Base-by-base conservation (phyloP, 2,888 invertebrate species). In the Melangyna quadrimaculata region DNA sequence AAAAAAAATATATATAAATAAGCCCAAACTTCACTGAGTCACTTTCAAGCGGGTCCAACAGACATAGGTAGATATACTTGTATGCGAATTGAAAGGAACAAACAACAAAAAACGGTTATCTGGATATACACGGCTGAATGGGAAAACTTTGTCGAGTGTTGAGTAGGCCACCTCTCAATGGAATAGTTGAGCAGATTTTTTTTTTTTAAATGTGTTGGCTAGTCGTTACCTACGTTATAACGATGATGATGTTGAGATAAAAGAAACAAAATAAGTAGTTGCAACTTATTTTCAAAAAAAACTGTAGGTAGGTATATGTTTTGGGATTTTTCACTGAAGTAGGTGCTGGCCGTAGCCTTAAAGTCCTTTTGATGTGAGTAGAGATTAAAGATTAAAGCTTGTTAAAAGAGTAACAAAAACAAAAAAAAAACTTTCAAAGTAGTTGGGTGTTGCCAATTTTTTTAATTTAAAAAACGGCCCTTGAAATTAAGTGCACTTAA, bases 11-110 rank as follows among this genome's bases (percentile, higher is more conserved):
- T 8, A 40, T 19, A 55, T 55, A 53, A 70, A 65, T 48, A 65
- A 70, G 63, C 37, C 55, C 45, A 72, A 79, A 70, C 74, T 74
- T 57, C 27, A 71, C 43, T 79, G 79, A 84, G 63, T 78, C 65
- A 83, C 69, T 83, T 78, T 74, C 69, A 43, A 73, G 63, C 61
- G 63, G 14, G 24, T 29, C 53, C 29, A 51, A 17, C 61, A 65
- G 29, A 55, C 22, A 43, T 14, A 45, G 14, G 7, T 40, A 35
- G 19, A 57, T n/a, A 40, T 14, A 53, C 40, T n/a, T n/a, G n/a
- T n/a, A n/a, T n/a, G 17, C 51, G 51, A 19, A 22, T 19, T 55
- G 27, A 12, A 32, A 19, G 12, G n/a, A 10, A n/a, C n/a, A n/a
- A n/a, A n/a, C n/a, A 29, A 45, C 43, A 10, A 32, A 19, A 37